Evolutionary conservation across 2,797 vertebrate species (phyloP).

Genomic region (Urophycis tenuis): DNA sequence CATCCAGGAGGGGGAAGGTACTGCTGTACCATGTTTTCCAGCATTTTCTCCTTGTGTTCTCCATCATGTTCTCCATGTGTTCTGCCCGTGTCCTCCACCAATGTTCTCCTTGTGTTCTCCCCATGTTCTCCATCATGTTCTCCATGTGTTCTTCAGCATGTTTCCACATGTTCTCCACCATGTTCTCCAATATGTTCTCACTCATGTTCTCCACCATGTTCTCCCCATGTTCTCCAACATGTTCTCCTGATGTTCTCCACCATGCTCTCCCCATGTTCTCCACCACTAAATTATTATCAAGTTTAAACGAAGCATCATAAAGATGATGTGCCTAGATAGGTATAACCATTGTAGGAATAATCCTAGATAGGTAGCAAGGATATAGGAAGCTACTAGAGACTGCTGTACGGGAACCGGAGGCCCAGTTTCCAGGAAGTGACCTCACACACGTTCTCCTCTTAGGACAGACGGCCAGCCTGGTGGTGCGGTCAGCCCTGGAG

Average conservation of each 20-base stretch:
- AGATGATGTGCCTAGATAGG: not conserved
- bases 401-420: too few relatives aligned
- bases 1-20: constrained; percentile 76
- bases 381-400: not conserved
- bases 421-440: not conserved
- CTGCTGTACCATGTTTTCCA: constrained; percentile 2
- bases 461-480: constrained; percentile 82
- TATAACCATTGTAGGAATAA: not conserved
- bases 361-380: not conserved
- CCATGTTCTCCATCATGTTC: too few relatives aligned
- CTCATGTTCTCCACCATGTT: too few relatives aligned
- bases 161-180: too few relatives aligned
- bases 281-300: not conserved
- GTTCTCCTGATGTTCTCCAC: too few relatives aligned
- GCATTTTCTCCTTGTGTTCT: not conserved
- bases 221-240: too few relatives aligned
- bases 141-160: too few relatives aligned
- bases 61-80: not conserved
- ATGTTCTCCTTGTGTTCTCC: too few relatives aligned
- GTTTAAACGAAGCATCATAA: too few relatives aligned
- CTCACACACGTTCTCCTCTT: constrained; percentile 13
- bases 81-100: not conserved
- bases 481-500: constrained; percentile 73
- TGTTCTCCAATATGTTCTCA: too few relatives aligned
- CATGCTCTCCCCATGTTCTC: too few relatives aligned